Base-by-base conservation (phyloP, 2,888 invertebrate species). In the Neuroscelio doddi region DNA sequence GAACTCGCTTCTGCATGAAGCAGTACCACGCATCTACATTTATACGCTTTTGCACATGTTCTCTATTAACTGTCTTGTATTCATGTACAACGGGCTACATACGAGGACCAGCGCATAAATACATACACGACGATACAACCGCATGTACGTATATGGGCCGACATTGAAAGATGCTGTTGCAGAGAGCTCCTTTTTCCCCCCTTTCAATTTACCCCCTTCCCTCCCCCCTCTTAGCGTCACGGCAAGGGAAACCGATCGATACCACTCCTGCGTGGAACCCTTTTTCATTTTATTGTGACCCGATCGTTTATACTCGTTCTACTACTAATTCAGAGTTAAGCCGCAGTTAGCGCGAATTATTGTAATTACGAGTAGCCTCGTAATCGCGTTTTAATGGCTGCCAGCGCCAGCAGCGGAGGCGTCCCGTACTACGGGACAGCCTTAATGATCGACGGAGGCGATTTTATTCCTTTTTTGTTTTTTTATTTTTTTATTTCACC, bases 31-130 rank as follows among this genome's bases (percentile, higher is more conserved):
- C 41, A 56, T 39, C 52, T 47, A 59, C 64, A 51, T 64, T 68
- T 64, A 61, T 62, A 62, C 57, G 64, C 64, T 44, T 45, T 63
- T 45, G 27, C 12, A 61, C 58, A 55, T 55, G 66, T 58, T 53
- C 58, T 44, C 67, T 59, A 56, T 67, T 67, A 59, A 59, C 63
- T 56, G 64, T 59, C 59, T 53, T 52, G 61, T 64, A 57, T 68
- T 61, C 64, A 64, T 59, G 52, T 63, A 51, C 49, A 57, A 21
- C 50, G 49, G 10, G 27, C 49, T 50, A 50, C 38, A 39, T 53
- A 24, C 36, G 21, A 16, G 45, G 50, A 24, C 39, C 42, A 36
- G 27, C 59, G 61, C 61, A 68, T 61, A 67, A 64, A 68, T 53
- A 61, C 56, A 64, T 61, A 64, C 58, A 38, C 51, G 59, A 44